These are phyloP conservation scores for Hemithea aestivaria DNA, from an alignment of 2,888 invertebrate species.

Conservation along the genomic window DNA sequence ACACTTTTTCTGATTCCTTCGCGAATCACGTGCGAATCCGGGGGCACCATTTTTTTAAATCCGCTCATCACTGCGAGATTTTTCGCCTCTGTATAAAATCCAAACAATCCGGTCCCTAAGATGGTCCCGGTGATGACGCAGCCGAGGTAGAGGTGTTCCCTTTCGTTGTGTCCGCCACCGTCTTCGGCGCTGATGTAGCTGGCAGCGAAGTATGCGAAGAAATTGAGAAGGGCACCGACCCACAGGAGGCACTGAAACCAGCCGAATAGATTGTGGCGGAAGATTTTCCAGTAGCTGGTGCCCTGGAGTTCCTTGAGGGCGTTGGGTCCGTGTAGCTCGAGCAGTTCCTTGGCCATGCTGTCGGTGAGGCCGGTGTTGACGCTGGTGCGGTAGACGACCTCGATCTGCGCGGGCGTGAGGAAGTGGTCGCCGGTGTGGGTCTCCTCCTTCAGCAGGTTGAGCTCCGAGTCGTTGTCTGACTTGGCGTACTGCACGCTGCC, in stretches of 20 bases:
- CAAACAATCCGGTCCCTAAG: constrained; percentile 75
- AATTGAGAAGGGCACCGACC: constrained; percentile 82
- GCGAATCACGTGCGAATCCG: constrained; percentile 83
- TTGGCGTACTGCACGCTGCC: constrained; percentile 28
- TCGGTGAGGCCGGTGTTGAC: constrained; percentile 73
- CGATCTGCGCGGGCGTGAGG: constrained; percentile 60
- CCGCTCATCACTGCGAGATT: constrained; percentile 90
- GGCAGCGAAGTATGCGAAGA: constrained; percentile 69
- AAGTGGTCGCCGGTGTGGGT: constrained; percentile 66
- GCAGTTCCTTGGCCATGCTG: constrained; percentile 70
- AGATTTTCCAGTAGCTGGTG: constrained; percentile 81
- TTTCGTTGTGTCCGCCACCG: constrained; percentile 39
- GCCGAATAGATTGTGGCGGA: constrained; percentile 83
- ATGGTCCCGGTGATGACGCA: constrained; percentile 58
- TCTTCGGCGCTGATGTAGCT: constrained; percentile 23
- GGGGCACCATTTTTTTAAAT: constrained; percentile 89
- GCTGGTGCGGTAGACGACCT: constrained; percentile 65
- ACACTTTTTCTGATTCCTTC: constrained; percentile 80
- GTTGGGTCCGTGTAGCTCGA: constrained; percentile 80
- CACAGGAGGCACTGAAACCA: constrained; percentile 86
- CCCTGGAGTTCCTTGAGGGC: constrained; percentile 78
- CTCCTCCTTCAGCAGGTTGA: constrained; percentile 59
- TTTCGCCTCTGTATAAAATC: constrained; percentile 80
- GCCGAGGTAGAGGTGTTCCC: constrained; percentile 67
- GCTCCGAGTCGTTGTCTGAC: constrained; percentile 35